phyloP scores from a whole-genome alignment of 2,113 vertebrate genomes.

The Scomber colias region DNA sequence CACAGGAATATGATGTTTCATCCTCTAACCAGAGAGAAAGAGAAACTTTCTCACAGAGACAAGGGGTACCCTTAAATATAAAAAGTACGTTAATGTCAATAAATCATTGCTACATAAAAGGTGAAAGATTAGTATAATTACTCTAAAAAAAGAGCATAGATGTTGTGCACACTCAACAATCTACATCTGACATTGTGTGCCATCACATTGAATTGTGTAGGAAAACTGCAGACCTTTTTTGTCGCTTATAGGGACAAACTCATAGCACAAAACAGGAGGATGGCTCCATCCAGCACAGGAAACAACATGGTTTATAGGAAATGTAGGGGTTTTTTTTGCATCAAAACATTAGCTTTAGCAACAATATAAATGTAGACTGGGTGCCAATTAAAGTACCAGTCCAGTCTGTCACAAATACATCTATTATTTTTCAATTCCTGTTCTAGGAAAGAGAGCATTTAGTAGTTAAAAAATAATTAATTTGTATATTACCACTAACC shows the following conservation, averaged over 20 bases:
- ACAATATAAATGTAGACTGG: neutral
- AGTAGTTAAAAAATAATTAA: no score
- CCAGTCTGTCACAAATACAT: neutral
- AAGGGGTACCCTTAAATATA: neutral
- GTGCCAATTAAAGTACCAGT: neutral
- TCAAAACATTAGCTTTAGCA: neutral
- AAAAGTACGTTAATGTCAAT: neutral
- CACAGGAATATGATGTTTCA: slow-evolving; percentile 49
- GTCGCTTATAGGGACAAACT: no score
- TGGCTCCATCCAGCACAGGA: neutral
- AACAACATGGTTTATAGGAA: neutral
- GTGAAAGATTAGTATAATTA: neutral
- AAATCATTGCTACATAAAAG: neutral
- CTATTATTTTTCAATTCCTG: neutral
- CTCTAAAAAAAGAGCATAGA: slow-evolving; percentile 20
- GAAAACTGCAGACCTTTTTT: no score
- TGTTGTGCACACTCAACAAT: neutral
- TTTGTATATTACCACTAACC: no score
- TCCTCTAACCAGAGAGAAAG: slow-evolving; percentile 15
- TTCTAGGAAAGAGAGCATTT: no score
- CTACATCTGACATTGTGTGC: slow-evolving; percentile 7
- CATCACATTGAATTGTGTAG: neutral
- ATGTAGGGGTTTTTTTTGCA: neutral
- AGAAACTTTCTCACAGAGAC: slow-evolving; percentile 12
- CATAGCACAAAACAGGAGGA: no score